Base-by-base conservation (phyloP, 1,140 invertebrate genomes). In the Aphelinus atriplicis region DNA sequence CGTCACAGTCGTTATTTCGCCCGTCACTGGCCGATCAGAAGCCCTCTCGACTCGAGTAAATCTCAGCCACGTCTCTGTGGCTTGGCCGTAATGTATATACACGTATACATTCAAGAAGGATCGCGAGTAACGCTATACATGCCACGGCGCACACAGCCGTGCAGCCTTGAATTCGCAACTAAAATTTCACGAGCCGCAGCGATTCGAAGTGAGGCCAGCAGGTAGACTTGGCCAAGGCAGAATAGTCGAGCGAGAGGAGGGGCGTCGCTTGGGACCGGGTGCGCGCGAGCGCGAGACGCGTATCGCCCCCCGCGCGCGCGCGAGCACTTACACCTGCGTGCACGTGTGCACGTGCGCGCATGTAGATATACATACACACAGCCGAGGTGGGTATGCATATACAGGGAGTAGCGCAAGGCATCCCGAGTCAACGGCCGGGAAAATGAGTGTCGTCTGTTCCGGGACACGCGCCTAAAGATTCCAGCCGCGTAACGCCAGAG, bases 361-460 rank as follows among this genome's bases (percentile, higher is more conserved):
- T 68, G 42, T 74, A 64, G 73, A 77, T 51, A 75, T 61, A 76
- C 47, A 62, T 67, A 64, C 66, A 43, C 62, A 71, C 56, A 26
- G 26, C 26, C 26, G 0, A 26, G 26, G 26, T 26, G 26, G 26
- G 26, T 26, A 26, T 26, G 26, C 26, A 26, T 26, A 26, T 26
- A 26, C 26, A 26, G 26, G 26, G 26, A 26, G 26, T 26, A 26
- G 71, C 69, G 71, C 57, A 76, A 62, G 75, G 81, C 77, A 83
- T 85, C 83, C 79, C 77, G 65, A 85, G 80, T 81, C 84, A 86
- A 86, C 83, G 84, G 83, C 71, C 83, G 81, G 82, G 84, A 86
- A 86, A 86, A 86, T 86, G 83, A 86, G 82, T 82, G 78, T 81
- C 80, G 83, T 85, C 84, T 86, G 80, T 85, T 84, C 82, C 81